Evolutionary conservation across 2,888 invertebrate species (phyloP).

Genomic region (Drosophila conformis): DNA sequence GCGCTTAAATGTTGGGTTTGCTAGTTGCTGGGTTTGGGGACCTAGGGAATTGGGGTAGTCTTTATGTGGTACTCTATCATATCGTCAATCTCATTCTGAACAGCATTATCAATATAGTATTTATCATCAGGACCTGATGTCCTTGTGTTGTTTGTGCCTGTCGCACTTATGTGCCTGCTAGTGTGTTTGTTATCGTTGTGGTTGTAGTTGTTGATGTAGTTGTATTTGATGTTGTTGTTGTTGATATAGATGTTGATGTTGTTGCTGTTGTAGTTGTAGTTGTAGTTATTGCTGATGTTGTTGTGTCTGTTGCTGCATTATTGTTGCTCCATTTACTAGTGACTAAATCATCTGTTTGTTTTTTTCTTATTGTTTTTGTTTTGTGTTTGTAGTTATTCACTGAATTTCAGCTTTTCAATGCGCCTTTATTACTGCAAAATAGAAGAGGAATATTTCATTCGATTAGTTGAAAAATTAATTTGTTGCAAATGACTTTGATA

Average conservation of each 20-base stretch:
- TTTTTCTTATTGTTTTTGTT: conserved; percentile 78
- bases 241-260: conserved; percentile 6
- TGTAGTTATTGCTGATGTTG: conserved; percentile 21
- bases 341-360: conserved; percentile 71
- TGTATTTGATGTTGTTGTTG: conserved; percentile 6
- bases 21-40: conserved; percentile 7
- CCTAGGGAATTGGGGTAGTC: conserved; percentile 11
- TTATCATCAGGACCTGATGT: conserved; percentile 31
- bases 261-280: conserved; percentile 8
- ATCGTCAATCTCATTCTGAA: conserved; percentile 17
- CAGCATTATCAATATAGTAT: conserved; percentile 8
- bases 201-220: conserved; percentile 15
- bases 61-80: conserved; percentile 23
- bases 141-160: conserved; percentile 39
- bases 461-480: conserved; percentile 8
- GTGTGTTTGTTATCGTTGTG: conserved; percentile 18
- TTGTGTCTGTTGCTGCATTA: conserved; percentile 28
- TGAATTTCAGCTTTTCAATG: conserved; percentile 85
- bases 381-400: conserved; percentile 78
- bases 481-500: background rate
- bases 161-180: conserved; percentile 21
- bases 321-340: conserved; percentile 56
- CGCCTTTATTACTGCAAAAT: conserved; percentile 84
- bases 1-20: conserved; percentile 63
- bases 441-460: conserved; percentile 30